These are phyloP conservation scores for Aricia agestis DNA, from an alignment of 1,140 invertebrate species.

Conservation along the genomic window DNA sequence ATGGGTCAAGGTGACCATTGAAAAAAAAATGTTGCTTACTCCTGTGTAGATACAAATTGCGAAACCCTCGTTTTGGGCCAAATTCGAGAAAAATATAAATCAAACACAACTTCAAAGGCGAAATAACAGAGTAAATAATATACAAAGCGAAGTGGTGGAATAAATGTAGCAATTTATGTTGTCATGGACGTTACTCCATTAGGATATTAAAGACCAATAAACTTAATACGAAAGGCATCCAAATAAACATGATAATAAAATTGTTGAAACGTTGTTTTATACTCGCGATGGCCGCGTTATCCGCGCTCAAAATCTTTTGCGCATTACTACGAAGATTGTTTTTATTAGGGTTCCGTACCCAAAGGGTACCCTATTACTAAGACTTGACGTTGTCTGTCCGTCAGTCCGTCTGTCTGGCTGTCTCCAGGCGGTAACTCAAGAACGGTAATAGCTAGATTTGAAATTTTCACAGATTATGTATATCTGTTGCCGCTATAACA, in stretches of 20 bases:
- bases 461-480: too few relatives aligned
- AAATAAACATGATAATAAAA: neutral
- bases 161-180: conserved; percentile 33
- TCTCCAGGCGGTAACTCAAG: too few relatives aligned
- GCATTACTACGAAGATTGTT: neutral
- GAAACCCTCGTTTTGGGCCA: too few relatives aligned
- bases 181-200: conserved; percentile 34
- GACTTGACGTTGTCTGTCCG: too few relatives aligned
- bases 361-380: too few relatives aligned
- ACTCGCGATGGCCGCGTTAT: neutral
- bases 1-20: too few relatives aligned
- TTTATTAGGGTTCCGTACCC: too few relatives aligned
- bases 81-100: neutral
- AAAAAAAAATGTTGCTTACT: too few relatives aligned
- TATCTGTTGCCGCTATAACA: too few relatives aligned
- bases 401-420: too few relatives aligned
- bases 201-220: conserved; percentile 41
- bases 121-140: neutral
- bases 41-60: too few relatives aligned
- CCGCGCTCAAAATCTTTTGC: neutral
- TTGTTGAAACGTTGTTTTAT: conserved; percentile 10
- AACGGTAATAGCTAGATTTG: too few relatives aligned
- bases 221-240: conserved; percentile 16
- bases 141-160: conserved; percentile 22
- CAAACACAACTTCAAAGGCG: conserved; percentile 6